A percentile compares a stretch with the other conserved stretches of the same genome.
phyloP scores from a whole-genome alignment of 2,797 vertebrate species.

The Enteromius viviparus region DNA sequence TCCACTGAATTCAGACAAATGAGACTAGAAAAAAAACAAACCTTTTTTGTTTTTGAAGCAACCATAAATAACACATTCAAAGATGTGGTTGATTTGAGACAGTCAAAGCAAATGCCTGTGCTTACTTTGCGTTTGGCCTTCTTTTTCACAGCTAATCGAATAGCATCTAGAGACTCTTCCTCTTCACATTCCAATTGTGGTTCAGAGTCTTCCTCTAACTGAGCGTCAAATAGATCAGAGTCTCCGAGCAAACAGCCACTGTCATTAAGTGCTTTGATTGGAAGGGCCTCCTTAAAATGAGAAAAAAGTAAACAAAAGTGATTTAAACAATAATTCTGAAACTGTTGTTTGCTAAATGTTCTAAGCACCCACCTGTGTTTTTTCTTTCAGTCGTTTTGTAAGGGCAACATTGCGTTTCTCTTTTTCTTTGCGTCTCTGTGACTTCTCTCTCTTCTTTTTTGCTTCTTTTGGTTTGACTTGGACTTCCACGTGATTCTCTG shows the following conservation, averaged over 20 bases:
- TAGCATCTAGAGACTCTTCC: slow-evolving; percentile 87
- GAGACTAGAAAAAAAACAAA: slow-evolving; percentile 43
- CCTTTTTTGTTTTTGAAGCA: neutral
- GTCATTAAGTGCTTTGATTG: slow-evolving; percentile 78
- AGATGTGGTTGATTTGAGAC: neutral
- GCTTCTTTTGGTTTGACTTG: slow-evolving; percentile 56
- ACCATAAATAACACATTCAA: neutral
- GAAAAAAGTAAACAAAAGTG: neutral
- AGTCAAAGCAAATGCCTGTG: neutral
- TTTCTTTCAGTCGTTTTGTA: slow-evolving; percentile 76
- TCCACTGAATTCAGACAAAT: slow-evolving; percentile 60
- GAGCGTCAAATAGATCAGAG: slow-evolving; percentile 91
- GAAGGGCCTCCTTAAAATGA: slow-evolving; percentile 59
- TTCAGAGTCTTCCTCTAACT: slow-evolving; percentile 78
- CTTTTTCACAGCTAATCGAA: slow-evolving; percentile 82
- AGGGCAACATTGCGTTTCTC: slow-evolving; percentile 73
- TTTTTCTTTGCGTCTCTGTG: slow-evolving; percentile 73
- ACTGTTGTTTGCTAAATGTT: neutral
- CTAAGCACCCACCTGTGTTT: slow-evolving; percentile 59
- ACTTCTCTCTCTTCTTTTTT: slow-evolving; percentile 71
- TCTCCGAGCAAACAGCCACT: slow-evolving; percentile 91
- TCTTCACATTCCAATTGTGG: slow-evolving; percentile 72
- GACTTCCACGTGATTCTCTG: slow-evolving; percentile 50
- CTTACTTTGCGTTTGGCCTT: slow-evolving; percentile 84
- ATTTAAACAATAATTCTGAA: neutral